Evolutionary conservation across 2,113 vertebrate species (phyloP).

Genomic region (Raja brachyura): DNA sequence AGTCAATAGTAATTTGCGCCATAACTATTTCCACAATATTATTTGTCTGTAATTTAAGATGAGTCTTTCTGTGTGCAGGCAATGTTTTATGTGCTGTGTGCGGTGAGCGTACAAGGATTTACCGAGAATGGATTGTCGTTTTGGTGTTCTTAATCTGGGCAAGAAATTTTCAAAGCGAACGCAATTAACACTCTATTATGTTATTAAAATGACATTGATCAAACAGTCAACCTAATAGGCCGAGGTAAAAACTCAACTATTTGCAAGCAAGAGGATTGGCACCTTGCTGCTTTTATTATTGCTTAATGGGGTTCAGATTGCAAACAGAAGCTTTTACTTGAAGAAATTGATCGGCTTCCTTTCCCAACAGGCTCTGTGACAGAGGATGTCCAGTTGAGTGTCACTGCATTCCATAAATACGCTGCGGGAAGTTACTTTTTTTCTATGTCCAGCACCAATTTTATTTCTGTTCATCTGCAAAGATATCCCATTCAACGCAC

Average conservation of each 20-base stretch:
- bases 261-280: conserved; percentile 21
- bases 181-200: conserved; percentile 23
- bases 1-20: not conserved
- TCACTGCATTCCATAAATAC: conserved; percentile 36
- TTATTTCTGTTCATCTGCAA: not conserved
- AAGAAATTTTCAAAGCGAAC: conserved; percentile 25
- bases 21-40: not conserved
- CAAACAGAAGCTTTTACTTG: conserved; percentile 29
- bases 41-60: not conserved
- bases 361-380: conserved; percentile 28
- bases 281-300: conserved; percentile 35
- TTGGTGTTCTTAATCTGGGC: not conserved
- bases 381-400: conserved; percentile 30
- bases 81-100: not conserved
- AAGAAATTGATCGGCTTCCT: not conserved
- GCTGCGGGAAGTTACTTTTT: not conserved
- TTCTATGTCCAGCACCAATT: not conserved
- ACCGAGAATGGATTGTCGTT: not conserved
- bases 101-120: not conserved
- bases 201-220: conserved; percentile 36
- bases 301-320: conserved; percentile 36
- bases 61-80: not conserved
- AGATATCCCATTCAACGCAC: not conserved
- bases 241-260: not conserved
- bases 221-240: conserved; percentile 26